phyloP scores from a whole-genome alignment of 2,113 vertebrate species.

The Gymnorhina tibicen region DNA sequence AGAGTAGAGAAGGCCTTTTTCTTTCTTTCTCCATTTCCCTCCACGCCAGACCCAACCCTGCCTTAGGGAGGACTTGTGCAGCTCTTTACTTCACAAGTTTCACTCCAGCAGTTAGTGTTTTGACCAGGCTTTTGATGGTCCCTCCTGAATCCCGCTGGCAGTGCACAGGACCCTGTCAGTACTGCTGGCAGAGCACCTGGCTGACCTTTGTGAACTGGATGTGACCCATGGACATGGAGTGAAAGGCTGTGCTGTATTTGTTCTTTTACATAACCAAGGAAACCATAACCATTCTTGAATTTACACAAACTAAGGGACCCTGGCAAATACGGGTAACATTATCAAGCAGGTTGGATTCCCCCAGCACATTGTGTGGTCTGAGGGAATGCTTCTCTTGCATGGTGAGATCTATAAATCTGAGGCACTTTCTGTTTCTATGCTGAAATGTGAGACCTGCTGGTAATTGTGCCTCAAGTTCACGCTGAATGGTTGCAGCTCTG shows the following conservation, averaged over 20 bases:
- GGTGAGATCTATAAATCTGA: neutral
- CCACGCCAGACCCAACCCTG: neutral
- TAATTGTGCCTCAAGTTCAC: neutral
- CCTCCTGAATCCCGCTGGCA: neutral
- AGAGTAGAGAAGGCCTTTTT: neutral
- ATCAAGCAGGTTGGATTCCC: neutral
- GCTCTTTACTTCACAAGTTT: neutral
- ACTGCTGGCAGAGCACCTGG: neutral
- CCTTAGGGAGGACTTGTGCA: neutral
- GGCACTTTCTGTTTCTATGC: neutral
- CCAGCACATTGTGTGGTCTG: neutral
- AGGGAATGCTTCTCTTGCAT: neutral
- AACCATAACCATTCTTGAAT: too few species aligned
- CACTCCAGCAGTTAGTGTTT: neutral
- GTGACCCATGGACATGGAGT: neutral
- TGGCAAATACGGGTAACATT: neutral
- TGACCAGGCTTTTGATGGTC: neutral
- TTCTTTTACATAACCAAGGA: neutral
- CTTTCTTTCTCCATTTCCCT: neutral
- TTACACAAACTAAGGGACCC: neutral
- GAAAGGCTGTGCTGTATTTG: neutral
- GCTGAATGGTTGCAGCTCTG: neutral
- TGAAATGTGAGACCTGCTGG: neutral
- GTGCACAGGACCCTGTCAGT: neutral
- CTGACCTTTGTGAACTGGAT: neutral